Evolutionary conservation across 1,140 invertebrate species (phyloP), one percentile per base, ranked within the genome.

Genomic region (Drosophila oshimai): DNA sequence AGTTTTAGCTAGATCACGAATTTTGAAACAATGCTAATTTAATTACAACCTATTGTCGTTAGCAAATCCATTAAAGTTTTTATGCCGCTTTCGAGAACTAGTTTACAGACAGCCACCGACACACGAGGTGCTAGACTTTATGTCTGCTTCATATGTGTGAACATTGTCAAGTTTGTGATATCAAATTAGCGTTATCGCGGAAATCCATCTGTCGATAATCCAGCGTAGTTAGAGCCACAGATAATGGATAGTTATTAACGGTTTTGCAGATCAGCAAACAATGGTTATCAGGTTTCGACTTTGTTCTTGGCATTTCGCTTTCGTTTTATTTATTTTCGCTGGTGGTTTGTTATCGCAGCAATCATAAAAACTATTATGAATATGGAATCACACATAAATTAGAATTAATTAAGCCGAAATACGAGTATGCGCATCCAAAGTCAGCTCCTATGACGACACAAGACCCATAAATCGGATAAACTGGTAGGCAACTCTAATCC

Each of bases 321-420:
- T 83, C 73, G 61, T 69, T 76, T 74, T 53, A 62, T 58, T 50
- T 20, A 28, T 60, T 62, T 60, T 62, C 58, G 54, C 54, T 26
- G n/a, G 44, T 26, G 33, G 34, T 65, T 49, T 49, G 22, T 62
- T 68, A 61, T 77, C 55, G 53, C 34, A 5, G 44, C 31, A 47
- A 62, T 69, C 75, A 22, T 72, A 68, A 62, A 78, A 74, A 78
- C 74, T 80, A 68, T 84, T 75, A 79, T 84, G 67, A 76, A 75
- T 77, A 54, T 75, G 49, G 75, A 55, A 75, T 75, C 60, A 69
- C 29, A 84, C 78, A 84, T 84, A 86, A 86, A 84, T 84, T 84
- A 80, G 80, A 84, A 84, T 84, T 86, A 87, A 84, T 84, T 84
- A 84, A 74, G 67, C 28, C 55, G 33, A 53, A 69, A 61, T 51